Conservation (phyloP, 2,888 invertebrate genomes). For the Nomada goodeniana region DNA sequence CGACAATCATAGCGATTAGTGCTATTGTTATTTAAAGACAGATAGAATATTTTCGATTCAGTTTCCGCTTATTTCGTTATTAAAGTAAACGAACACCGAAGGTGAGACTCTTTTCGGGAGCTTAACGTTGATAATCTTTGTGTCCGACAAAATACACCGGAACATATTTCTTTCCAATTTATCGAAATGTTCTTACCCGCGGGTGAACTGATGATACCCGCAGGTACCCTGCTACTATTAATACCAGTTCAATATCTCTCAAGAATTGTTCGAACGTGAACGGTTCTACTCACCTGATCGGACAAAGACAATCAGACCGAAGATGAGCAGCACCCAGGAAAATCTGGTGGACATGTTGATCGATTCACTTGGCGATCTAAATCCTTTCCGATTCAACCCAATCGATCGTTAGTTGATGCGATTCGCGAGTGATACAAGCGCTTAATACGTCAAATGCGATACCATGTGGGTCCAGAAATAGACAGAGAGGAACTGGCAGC, state of each 20-base stretch:
- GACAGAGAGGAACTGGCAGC: conserved; percentile 43
- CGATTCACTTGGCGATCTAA: background rate
- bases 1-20: background rate
- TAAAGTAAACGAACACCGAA: background rate
- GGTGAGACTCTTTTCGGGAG: too few relatives aligned
- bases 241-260: background rate
- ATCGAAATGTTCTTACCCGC: too few relatives aligned
- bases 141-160: too few relatives aligned
- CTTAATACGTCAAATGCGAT: background rate
- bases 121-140: too few relatives aligned
- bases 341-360: conserved; percentile 41
- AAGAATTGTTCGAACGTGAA: background rate
- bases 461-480: conserved; percentile 2
- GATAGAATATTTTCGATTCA: background rate
- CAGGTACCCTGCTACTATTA: too few relatives aligned
- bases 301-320: conserved; percentile 45
- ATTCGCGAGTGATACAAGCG: background rate
- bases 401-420: conserved; percentile 9
- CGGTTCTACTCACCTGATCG: conserved; percentile 50
- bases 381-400: background rate
- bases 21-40: background rate
- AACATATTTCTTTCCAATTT: too few relatives aligned
- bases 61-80: background rate
- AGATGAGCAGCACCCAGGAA: conserved; percentile 30
- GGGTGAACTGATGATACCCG: too few relatives aligned